Base-by-base conservation (phyloP, 2,888 invertebrate species). In the Apamea monoglypha region DNA sequence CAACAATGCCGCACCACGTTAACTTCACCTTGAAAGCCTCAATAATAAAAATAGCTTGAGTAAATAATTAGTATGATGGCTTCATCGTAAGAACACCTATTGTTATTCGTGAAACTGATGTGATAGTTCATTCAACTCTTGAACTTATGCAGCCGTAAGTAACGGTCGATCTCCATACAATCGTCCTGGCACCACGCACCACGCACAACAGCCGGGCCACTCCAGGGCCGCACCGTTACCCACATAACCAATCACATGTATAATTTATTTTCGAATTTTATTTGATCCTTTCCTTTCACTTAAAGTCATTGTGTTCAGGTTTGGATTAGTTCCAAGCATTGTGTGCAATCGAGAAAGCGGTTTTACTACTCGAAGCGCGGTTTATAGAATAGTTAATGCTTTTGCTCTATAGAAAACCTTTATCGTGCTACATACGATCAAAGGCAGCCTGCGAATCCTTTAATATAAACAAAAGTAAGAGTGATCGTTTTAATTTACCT, bases 91-190 rank as follows among this genome's bases (percentile, higher is more conserved):
- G 32, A 47, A 76, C 32, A 77, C 21, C 36, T 71, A 78, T 84
- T 82, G 64, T 74, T 82, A 75, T 76, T 75, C 59, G 70, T 78
- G 80, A 83, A 85, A 80, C 82, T 84, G 87, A 87, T 89, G 81
- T 83, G 80, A 76, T 86, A 90, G 94, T 89, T 93, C 94, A 87
- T 91, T 94, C 89, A 94, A 91, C 94, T 91, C 83, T 83, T 89
- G 89, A 90, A 89, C 89, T 88, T 78, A 81, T 84, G 86, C 82
- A 84, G 87, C 76, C 80, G 78, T 83, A 84, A 84, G 84, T 91
- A 91, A 91, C 91, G 92, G 92, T 89, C 86, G 90, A 88, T 89
- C 83, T 85, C 78, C 86, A 87, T 86, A 90, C 90, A 88, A 89
- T 92, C 87, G 90, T 90, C 92, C 92, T 90, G 88, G 67, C 76